Conservation (phyloP, 2,888 invertebrate species). For the Tetrapedia diversipes region DNA sequence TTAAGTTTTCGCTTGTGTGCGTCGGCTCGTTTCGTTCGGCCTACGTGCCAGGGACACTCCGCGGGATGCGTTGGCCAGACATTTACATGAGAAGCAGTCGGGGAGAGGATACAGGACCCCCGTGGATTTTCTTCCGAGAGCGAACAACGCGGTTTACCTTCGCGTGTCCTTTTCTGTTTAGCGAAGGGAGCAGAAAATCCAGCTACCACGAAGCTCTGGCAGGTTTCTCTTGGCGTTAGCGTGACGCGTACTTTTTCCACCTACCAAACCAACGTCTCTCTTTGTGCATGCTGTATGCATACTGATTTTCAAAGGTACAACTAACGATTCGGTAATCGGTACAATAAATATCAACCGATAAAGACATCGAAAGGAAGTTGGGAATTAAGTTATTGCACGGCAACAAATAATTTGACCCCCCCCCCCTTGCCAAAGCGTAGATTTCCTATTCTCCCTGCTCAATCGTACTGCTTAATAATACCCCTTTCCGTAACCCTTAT, state of each 20-base stretch:
- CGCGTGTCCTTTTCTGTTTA: slow-evolving; percentile 48
- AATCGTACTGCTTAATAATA: not conserved
- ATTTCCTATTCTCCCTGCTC: not conserved
- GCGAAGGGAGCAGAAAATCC: slow-evolving; percentile 49
- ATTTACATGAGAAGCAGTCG: slow-evolving; percentile 74
- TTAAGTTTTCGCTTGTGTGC: slow-evolving; percentile 70
- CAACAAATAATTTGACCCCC: too few species aligned
- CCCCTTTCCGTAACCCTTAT: not conserved
- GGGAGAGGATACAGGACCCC: slow-evolving; percentile 69
- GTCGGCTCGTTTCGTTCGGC: slow-evolving; percentile 60
- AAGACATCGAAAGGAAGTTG: too few species aligned
- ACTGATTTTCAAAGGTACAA: too few species aligned
- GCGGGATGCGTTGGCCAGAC: slow-evolving; percentile 65
- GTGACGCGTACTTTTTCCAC: slow-evolving; percentile 51
- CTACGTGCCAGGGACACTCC: slow-evolving; percentile 61
- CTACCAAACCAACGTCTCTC: slow-evolving; percentile 10
- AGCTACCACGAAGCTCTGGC: slow-evolving; percentile 12
- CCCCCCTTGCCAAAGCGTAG: too few species aligned
- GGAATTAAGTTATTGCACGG: not conserved
- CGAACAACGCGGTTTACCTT: slow-evolving; percentile 37
- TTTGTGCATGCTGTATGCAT: too few species aligned
- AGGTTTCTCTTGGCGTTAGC: slow-evolving; percentile 27
- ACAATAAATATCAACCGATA: too few species aligned
- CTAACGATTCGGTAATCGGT: too few species aligned
- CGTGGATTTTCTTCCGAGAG: slow-evolving; percentile 75